Evolutionary conservation across 2,797 vertebrate genomes (phyloP), one percentile per base, ranked within the genome.

Genomic region (Lerista edwardsae): DNA sequence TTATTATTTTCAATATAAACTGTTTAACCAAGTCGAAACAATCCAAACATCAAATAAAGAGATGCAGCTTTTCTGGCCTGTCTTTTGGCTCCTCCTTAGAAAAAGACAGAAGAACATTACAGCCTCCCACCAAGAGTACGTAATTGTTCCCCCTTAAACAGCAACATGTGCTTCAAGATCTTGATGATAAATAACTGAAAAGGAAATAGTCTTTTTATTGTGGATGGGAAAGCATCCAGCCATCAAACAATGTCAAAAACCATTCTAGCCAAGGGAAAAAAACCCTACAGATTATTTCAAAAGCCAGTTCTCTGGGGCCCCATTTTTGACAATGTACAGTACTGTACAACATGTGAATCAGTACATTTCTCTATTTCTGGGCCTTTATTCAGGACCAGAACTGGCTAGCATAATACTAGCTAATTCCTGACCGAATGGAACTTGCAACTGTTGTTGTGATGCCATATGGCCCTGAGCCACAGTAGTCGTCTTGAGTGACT

Each of bases 141-240:
- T 82, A 88, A 82, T 91, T 90, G 89, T 86, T 92, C 68, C 80
- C 83, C 80, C 57, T 87, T 87, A 79, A 90, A 74, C 21, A 92
- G 57, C 80, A 92, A 83, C 31, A 86, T 61, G 76, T 79, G 67
- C 71, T 82, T 75, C 51, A 84, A 87, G 77, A 86, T 69, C 31
- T 31, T 84, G 36, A 12, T 29, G 74, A 89, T 92, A 92, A 90
- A 93, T 84, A 90, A 88, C 87, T 93, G 75, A 91, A 80, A 88
- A 64, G 75, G 47, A 92, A 92, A 91, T 83, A 87, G 44, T 67
- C 79, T 73, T 90, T 90, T 84, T 82, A 86, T 27, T 75, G 55
- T 0, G 0, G 55, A 55, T 83, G 79, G 27, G 19, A 86, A 86
- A 84, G 29, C 0, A 7, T 1, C 10, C 75, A 65, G 17, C 44